These are phyloP conservation scores for Zaprionus obscuricornis DNA, from an alignment of 2,888 invertebrate species.

Conservation along the genomic window DNA sequence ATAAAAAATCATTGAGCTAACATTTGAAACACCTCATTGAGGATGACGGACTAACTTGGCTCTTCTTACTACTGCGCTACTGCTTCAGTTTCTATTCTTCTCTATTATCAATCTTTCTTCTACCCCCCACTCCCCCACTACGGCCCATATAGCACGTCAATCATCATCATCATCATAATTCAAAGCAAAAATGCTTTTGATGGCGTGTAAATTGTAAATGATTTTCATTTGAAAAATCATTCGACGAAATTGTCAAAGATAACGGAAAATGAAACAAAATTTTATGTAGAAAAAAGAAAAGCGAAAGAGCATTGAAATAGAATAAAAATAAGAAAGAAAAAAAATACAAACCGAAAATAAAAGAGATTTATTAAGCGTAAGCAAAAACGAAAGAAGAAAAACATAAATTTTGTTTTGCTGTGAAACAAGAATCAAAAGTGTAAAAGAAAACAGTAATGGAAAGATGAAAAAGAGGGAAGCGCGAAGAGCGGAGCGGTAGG, in stretches of 20 bases:
- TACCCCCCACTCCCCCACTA: too few relatives aligned
- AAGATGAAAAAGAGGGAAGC: neutral
- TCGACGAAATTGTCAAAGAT: slow-evolving; percentile 22
- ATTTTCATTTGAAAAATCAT: slow-evolving; percentile 38
- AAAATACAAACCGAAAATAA: slow-evolving; percentile 18
- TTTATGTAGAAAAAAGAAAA: slow-evolving; percentile 19
- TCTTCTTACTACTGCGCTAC: too few relatives aligned
- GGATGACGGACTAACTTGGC: too few relatives aligned
- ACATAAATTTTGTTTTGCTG: slow-evolving; percentile 50
- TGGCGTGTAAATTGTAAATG: slow-evolving; percentile 50
- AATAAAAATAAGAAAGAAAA: slow-evolving; percentile 16
- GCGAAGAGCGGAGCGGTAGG: neutral
- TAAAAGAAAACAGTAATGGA: slow-evolving; percentile 13
- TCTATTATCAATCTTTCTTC: too few relatives aligned
- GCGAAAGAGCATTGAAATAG: neutral
- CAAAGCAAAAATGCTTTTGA: slow-evolving; percentile 30
- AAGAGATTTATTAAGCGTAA: slow-evolving; percentile 50
- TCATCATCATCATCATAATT: slow-evolving; percentile 45
- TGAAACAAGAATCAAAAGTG: too few relatives aligned
- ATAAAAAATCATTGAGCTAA: too few relatives aligned
- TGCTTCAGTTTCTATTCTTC: too few relatives aligned
- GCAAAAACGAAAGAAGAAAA: slow-evolving; percentile 47
- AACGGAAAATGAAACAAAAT: slow-evolving; percentile 22
- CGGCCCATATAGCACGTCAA: slow-evolving; percentile 27
- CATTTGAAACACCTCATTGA: too few relatives aligned